Base-by-base conservation (phyloP, 2,797 vertebrate genomes). In the Peromyscus melanophrys region DNA sequence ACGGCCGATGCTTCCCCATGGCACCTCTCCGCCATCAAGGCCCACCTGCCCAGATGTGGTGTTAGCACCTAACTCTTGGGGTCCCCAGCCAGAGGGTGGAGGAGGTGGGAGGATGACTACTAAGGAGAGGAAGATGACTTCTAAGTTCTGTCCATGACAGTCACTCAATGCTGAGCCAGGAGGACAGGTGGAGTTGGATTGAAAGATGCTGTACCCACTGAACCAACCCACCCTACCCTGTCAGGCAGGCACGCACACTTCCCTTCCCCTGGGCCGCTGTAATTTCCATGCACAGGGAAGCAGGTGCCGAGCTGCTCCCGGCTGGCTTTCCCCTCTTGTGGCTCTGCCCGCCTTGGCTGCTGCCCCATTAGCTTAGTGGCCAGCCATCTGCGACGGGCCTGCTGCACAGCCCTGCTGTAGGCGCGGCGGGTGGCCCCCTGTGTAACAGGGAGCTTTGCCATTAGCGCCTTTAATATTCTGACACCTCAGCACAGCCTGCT, bases 351-450 rank as follows among this genome's bases (percentile, higher is more conserved):
- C 98, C 98, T 99, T 99, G 98, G 98, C 99, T 99, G 98, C 98
- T 99, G 99, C 99, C 99, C 99, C 99, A 99, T 99, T 99, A 99
- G 99, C 99, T 99, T 99, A 99, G 99, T 99, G 99, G 99, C 99
- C 99, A 99, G 99, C 98, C 99, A 99, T 99, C 99, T 99, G 99
- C 99, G 99, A 99, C 99, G 99, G 97, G 96, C 97, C 96, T 97
- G 97, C 97, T 73, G 77, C 65, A 89, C 97, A 98, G 95, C 97
- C 97, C 92, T 98, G 97, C 97, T 97, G 91, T 94, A 98, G 98
- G 99, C 99, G 98, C 99, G 98, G 99, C 99, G 99, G 99, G 99
- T 99, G 97, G 98, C 99, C 99, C 98, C 99, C 98, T 99, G 99
- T 99, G 99, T 99, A 99, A 99, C 98, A 98, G 98, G 99, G 99